These are phyloP conservation scores for Calliphora vicina DNA, from an alignment of 1,140 invertebrate species.

Conservation along the genomic window DNA sequence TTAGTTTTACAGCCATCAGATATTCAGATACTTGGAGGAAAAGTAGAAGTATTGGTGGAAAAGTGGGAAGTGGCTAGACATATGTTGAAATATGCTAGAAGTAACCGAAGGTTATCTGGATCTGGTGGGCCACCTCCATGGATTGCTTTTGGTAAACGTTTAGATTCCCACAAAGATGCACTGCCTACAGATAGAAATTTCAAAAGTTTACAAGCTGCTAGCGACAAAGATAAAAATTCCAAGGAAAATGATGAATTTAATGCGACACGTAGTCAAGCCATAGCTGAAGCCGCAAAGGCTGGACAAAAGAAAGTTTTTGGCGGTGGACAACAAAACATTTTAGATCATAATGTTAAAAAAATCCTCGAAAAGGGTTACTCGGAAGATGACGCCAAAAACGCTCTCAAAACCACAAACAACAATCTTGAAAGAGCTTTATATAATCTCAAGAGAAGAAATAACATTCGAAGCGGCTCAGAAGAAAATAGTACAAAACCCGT, in stretches of 20 bases:
- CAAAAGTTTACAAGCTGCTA: constrained; percentile 69
- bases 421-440: constrained; percentile 77
- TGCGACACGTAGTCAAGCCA: constrained; percentile 82
- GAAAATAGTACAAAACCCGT: constrained; percentile 55
- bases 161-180: constrained; percentile 58
- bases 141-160: constrained; percentile 87
- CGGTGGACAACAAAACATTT: constrained; percentile 73
- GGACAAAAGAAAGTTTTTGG: constrained; percentile 81
- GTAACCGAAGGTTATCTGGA: constrained; percentile 68
- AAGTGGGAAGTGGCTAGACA: constrained; percentile 89
- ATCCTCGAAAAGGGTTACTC: constrained; percentile 83
- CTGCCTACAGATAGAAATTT: constrained; percentile 70
- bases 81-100: constrained; percentile 76
- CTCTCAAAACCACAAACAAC: constrained; percentile 75
- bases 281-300: constrained; percentile 83
- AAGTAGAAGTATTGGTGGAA: constrained; percentile 82
- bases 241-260: constrained; percentile 84
- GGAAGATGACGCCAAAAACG: constrained; percentile 78
- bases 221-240: constrained; percentile 69
- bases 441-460: constrained; percentile 70
- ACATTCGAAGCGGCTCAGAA: constrained; percentile 64
- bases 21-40: constrained; percentile 79
- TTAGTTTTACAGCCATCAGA: constrained; percentile 74
- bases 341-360: constrained; percentile 82
- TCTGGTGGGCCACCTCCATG: constrained; percentile 85